These are phyloP conservation scores for Mamestra brassicae DNA, from an alignment of 2,888 invertebrate species.

Conservation along the genomic window DNA sequence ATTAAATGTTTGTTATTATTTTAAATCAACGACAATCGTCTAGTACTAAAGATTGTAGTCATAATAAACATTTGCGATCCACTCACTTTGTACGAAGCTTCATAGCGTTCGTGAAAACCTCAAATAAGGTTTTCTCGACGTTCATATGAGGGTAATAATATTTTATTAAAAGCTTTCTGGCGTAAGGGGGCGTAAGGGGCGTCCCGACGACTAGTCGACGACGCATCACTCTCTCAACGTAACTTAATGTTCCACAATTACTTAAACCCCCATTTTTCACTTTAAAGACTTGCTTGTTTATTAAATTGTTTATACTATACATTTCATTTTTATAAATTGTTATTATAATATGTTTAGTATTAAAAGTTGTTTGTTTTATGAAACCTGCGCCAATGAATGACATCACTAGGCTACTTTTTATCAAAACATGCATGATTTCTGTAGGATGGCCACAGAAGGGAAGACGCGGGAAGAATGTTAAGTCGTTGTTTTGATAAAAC, in stretches of 20 bases:
- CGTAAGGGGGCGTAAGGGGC: slow-evolving; percentile 63
- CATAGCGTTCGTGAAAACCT: slow-evolving; percentile 57
- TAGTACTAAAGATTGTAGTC: slow-evolving; percentile 34
- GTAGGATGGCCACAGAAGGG: background rate
- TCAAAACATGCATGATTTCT: background rate
- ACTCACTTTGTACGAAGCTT: slow-evolving; percentile 37
- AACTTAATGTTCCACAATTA: slow-evolving; percentile 61
- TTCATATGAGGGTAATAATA: slow-evolving; percentile 73
- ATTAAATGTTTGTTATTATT: too few relatives aligned
- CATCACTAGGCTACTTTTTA: background rate
- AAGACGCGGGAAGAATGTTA: background rate
- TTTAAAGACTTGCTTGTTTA: background rate
- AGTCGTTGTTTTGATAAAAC: background rate
- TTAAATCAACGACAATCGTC: slow-evolving; percentile 23
- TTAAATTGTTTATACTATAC: background rate
- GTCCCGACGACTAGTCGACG: slow-evolving; percentile 46
- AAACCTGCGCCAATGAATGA: too few relatives aligned
- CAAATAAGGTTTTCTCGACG: slow-evolving; percentile 75
- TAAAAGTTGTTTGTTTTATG: background rate
- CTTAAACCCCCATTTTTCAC: slow-evolving; percentile 38
- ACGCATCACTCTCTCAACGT: slow-evolving; percentile 53
- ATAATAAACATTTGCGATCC: slow-evolving; percentile 59
- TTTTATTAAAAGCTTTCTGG: slow-evolving; percentile 80
- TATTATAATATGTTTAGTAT: too few relatives aligned
- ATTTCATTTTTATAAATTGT: background rate